Conservation (phyloP, 2,888 invertebrate species). For the Stenodema calcarata region DNA sequence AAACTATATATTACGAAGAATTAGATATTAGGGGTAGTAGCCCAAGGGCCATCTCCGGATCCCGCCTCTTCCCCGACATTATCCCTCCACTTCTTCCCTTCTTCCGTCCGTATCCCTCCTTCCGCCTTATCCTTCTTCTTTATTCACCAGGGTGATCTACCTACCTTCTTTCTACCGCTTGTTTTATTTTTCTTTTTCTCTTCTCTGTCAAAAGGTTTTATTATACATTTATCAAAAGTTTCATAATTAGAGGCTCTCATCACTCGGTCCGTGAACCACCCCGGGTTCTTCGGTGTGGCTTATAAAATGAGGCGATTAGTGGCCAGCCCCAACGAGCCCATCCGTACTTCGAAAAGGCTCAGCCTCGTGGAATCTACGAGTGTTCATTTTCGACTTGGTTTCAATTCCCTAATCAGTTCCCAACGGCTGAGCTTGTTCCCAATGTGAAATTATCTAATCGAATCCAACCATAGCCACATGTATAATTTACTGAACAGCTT, state of each 20-base stretch:
- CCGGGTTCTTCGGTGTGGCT: neutral
- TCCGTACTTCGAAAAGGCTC: neutral
- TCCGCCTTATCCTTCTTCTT: neutral
- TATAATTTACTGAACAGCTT: too few relatives aligned
- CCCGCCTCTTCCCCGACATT: neutral
- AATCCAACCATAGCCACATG: neutral
- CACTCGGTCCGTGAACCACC: conserved; percentile 6
- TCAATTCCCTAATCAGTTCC: neutral
- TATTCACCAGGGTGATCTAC: conserved; percentile 19
- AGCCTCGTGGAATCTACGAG: neutral
- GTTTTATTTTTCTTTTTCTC: conserved; percentile 6
- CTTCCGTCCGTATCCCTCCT: neutral
- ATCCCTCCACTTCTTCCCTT: neutral
- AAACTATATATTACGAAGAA: conserved; percentile 43
- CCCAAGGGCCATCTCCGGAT: conserved; percentile 11
- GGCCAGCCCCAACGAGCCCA: neutral
- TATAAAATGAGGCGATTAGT: neutral
- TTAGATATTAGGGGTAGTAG: conserved; percentile 47
- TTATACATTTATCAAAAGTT: conserved; percentile 43
- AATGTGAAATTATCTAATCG: neutral
- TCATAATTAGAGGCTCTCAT: conserved; percentile 30
- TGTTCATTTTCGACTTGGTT: neutral
- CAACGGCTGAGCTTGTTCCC: neutral
- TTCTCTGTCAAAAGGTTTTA: conserved; percentile 39
- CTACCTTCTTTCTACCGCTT: neutral